A percentile compares a stretch with the other conserved stretches of the same genome.
Conservation (phyloP, 2,113 vertebrate species). For the Tragelaphus strepsiceros region DNA sequence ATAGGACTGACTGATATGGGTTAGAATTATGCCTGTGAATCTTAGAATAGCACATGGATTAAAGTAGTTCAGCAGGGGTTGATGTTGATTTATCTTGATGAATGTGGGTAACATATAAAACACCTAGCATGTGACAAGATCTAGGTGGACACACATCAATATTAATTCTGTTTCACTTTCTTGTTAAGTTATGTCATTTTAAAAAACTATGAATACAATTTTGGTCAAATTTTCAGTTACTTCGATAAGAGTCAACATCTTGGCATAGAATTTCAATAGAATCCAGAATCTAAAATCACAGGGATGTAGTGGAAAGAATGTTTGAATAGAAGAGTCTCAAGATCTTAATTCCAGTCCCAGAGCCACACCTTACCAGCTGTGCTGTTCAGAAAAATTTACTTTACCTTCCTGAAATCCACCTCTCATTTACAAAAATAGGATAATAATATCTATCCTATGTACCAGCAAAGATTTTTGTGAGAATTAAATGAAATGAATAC, state of each 20-base stretch:
- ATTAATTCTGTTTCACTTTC: not conserved
- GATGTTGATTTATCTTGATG: not conserved
- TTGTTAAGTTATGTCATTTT: not conserved
- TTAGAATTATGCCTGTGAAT: not conserved
- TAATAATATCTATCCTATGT: not conserved
- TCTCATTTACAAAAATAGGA: not conserved
- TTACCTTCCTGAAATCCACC: not conserved
- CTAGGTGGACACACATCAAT: not conserved
- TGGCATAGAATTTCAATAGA: not conserved
- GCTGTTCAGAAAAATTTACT: not conserved
- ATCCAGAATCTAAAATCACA: not conserved
- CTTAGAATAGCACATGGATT: not conserved
- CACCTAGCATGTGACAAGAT: not conserved
- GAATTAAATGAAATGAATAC: not conserved
- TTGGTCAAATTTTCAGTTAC: not conserved
- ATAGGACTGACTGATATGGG: not conserved
- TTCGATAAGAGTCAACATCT: not conserved
- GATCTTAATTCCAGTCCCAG: not conserved
- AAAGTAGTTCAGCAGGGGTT: not conserved
- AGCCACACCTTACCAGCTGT: not conserved
- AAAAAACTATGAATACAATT: not conserved
- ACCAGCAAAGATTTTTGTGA: not conserved
- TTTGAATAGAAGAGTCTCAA: not conserved
- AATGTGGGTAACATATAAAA: not conserved
- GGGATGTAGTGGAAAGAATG: not conserved